These are phyloP conservation scores for Drosophila maculinotata DNA, from an alignment of 2,888 invertebrate species.

Conservation along the genomic window DNA sequence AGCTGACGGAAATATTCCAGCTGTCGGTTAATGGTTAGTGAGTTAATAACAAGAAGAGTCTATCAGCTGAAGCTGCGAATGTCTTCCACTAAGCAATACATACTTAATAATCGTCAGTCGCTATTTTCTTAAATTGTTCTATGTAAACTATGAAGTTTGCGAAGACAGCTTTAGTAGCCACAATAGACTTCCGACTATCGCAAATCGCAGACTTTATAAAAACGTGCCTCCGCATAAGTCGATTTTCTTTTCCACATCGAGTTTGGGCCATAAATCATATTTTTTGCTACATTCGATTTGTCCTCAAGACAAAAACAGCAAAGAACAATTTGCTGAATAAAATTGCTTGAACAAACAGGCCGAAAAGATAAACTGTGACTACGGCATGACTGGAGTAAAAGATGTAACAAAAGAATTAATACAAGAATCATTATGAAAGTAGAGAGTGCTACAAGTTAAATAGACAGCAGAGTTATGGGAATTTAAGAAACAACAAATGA, in stretches of 20 bases:
- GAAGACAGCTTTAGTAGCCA: neutral
- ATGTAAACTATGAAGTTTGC: neutral
- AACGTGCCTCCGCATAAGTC: constrained; percentile 15
- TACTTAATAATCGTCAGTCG: neutral
- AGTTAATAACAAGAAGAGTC: too few species aligned
- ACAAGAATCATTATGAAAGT: neutral
- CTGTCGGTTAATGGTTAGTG: too few species aligned
- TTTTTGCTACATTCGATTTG: constrained; percentile 22
- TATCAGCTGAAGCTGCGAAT: too few species aligned
- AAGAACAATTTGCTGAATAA: constrained; percentile 16
- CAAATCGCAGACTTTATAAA: constrained; percentile 15
- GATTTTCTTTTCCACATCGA: neutral
- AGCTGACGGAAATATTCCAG: constrained; percentile 12
- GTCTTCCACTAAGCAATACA: neutral
- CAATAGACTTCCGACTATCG: neutral
- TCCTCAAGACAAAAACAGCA: constrained; percentile 5
- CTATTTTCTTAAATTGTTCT: neutral
- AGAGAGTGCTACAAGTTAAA: neutral
- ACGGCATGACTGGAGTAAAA: constrained; percentile 18
- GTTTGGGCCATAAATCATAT: constrained; percentile 20
- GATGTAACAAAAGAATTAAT: constrained; percentile 1
- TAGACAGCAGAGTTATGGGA: neutral
- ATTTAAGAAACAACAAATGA: neutral
- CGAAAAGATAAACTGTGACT: constrained; percentile 4
- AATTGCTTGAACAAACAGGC: neutral